Conservation (phyloP, 2,888 invertebrate species). For the Trilocha varians region DNA sequence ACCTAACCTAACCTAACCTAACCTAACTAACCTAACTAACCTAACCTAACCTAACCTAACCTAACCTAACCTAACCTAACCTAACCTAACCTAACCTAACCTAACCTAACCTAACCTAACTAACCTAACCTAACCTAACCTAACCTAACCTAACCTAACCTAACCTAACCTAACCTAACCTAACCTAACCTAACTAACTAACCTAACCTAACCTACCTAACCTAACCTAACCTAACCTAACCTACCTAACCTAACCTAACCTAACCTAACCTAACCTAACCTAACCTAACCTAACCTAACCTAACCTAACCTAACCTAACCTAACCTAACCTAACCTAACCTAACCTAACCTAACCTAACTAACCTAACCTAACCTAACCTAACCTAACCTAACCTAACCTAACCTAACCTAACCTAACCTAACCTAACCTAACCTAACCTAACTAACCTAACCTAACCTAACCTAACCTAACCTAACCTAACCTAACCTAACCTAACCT, state of each 20-base stretch:
- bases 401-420: conserved; percentile 12
- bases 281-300: conserved; percentile 7
- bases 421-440: conserved; percentile 11
- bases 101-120: conserved; percentile 3
- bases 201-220: conserved; percentile 3
- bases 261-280: conserved; percentile 7
- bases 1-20: conserved; percentile 10
- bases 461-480: conserved; percentile 9
- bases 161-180: conserved; percentile 6
- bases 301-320: conserved; percentile 7
- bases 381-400: conserved; percentile 8
- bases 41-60: conserved; percentile 11
- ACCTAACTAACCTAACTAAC: conserved; percentile 9
- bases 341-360: conserved; percentile 18
- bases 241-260: conserved; percentile 7
- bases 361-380: conserved; percentile 12
- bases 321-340: conserved; percentile 16
- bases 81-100: conserved; percentile 7
- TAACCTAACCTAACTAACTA: conserved; percentile 4
- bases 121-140: conserved; percentile 2
- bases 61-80: conserved; percentile 11
- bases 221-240: conserved; percentile 5
- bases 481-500: conserved; percentile 5
- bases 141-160: conserved; percentile 4
- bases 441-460: conserved; percentile 9